Base-by-base conservation (phyloP, 2,797 vertebrate species). In the Philypnodon macrostomus region DNA sequence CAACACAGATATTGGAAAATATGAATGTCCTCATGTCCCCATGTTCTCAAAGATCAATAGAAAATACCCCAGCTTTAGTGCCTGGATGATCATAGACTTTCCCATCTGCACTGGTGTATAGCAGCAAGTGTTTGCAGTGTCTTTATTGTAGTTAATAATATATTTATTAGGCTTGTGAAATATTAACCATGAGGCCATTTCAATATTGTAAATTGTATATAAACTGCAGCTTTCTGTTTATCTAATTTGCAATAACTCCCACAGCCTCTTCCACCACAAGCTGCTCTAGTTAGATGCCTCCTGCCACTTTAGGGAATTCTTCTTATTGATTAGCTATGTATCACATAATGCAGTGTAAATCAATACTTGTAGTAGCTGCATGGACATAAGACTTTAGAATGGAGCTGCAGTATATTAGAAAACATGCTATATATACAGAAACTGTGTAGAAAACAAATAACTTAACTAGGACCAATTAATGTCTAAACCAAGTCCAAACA, bases 201-300 rank as follows among this genome's bases (percentile, higher is more conserved):
- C 7, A 67, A 54, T 42, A 21, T 55, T 64, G 57, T 53, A 33
- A 34, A 61, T 52, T 55, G 24, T 17, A 47, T 19, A n/a, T 33
- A 10, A 17, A 39, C 52, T n/a, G 63, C 16, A 5, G 33, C 54
- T 55, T 41, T 41, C 35, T 13, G 41, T 51, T 48, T 40, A 13
- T 29, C 36, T 70, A 31, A 62, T 82, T 67, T 69, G 47, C 60
- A 63, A 31, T 50, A 71, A 23, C 48, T 30, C 1, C 9, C 51
- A 63, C 30, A 35, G 36, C 38, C 41, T 29, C 15, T 47, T 34
- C 31, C 4, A 39, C 18, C 24, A 7, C 33, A 21, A 24, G 4
- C 46, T 33, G 16, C 17, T 9, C 4, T 1, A 30, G 24, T 46
- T 18, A 38, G 50, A 63, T 48, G 40, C 13, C 38, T 42, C 26